Evolutionary conservation across 2,888 invertebrate species (phyloP).

Genomic region (Limnephilus auricula): DNA sequence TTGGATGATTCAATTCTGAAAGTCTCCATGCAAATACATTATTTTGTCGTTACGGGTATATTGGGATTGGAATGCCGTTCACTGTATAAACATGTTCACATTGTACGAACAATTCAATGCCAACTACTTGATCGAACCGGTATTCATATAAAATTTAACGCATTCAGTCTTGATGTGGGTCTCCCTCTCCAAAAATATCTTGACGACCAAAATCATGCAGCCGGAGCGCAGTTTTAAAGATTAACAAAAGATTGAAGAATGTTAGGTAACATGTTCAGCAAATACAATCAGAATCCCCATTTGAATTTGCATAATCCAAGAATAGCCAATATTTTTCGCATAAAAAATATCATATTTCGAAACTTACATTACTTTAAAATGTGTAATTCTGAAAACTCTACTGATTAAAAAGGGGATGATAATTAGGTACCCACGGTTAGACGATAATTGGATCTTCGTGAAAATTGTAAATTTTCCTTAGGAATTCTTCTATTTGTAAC

Average conservation of each 20-base stretch:
- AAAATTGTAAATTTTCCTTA: too few species aligned
- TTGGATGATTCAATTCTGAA: not conserved
- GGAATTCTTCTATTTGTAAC: too few species aligned
- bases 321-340: not conserved
- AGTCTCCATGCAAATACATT: not conserved
- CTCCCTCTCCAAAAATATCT: not conserved
- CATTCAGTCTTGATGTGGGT: not conserved
- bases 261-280: not conserved
- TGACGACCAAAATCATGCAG: not conserved
- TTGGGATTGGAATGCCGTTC: not conserved
- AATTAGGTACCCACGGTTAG: too few species aligned
- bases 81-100: not conserved
- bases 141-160: not conserved
- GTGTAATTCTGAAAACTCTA: too few species aligned
- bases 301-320: not conserved
- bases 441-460: too few species aligned
- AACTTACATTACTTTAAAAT: too few species aligned
- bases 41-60: not conserved
- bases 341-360: too few species aligned
- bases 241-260: not conserved
- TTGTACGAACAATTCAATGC: not conserved
- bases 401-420: too few species aligned
- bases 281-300: not conserved
- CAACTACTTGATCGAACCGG: not conserved
- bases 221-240: not conserved